A percentile compares a stretch with the other conserved stretches of the same genome.
These are phyloP conservation scores for Hypanus sabinus DNA, from an alignment of 2,113 vertebrate genomes.

Conservation along the genomic window DNA sequence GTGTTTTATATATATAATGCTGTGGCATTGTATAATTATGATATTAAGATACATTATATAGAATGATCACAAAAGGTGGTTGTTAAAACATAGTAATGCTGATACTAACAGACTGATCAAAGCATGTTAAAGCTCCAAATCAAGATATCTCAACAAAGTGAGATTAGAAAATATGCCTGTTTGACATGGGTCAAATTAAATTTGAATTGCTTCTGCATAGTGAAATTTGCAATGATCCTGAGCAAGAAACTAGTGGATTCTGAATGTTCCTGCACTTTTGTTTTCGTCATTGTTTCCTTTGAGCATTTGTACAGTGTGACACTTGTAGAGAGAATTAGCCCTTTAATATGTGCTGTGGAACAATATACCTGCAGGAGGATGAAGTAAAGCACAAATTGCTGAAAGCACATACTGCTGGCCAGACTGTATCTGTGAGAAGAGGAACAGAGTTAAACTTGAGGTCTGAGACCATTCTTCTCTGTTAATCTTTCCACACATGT, in stretches of 20 bases:
- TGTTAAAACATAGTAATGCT: neutral
- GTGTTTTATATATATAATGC: no score
- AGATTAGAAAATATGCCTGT: neutral
- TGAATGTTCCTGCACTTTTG: no score
- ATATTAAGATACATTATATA: neutral
- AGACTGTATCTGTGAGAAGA: neutral
- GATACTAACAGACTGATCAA: neutral
- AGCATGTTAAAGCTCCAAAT: neutral
- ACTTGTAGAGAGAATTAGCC: no score
- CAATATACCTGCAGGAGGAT: no score
- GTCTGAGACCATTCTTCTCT: no score
- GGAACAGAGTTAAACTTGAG: no score
- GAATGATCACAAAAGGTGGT: neutral
- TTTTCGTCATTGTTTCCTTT: no score
- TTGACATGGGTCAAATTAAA: neutral
- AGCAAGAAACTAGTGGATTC: no score
- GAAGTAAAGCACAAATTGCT: no score
- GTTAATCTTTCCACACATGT: neutral
- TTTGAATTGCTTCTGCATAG: neutral
- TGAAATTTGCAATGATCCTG: neutral
- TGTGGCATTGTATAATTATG: neutral
- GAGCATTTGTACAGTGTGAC: no score
- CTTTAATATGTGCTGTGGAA: no score
- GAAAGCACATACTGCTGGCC: no score
- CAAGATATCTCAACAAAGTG: neutral